Conservation (phyloP, 2,797 vertebrate species). For the Hoplostethus mediterraneus region DNA sequence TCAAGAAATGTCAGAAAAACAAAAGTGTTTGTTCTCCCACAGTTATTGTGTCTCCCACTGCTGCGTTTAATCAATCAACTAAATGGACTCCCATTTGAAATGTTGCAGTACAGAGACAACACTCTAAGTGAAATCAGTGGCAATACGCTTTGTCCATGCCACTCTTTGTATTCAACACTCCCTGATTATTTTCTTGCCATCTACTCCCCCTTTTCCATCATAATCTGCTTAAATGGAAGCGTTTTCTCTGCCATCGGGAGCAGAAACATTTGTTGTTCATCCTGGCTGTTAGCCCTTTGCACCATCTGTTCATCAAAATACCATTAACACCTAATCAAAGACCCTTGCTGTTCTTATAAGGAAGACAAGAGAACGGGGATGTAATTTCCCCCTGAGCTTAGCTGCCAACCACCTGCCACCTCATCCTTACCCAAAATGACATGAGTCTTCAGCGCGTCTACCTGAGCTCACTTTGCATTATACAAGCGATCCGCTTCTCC, state of each 20-base stretch:
- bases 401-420: background rate
- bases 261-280: conserved; percentile 24
- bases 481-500: background rate
- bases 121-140: background rate
- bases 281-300: conserved; percentile 37
- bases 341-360: conserved; percentile 2
- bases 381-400: conserved; percentile 9
- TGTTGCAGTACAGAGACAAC: background rate
- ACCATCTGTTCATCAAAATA: conserved; percentile 48
- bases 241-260: background rate
- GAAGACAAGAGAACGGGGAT: background rate
- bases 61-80: background rate
- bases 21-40: background rate
- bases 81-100: background rate
- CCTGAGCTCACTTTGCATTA: background rate
- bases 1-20: background rate
- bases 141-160: background rate
- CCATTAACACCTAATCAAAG: conserved; percentile 9
- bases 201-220: background rate
- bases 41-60: background rate
- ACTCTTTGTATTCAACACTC: background rate
- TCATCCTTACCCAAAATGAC: background rate
- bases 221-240: background rate
- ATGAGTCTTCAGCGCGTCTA: background rate
- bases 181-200: background rate